Conservation (phyloP, 1,140 invertebrate species). For the Hydropsyche tenuis region DNA sequence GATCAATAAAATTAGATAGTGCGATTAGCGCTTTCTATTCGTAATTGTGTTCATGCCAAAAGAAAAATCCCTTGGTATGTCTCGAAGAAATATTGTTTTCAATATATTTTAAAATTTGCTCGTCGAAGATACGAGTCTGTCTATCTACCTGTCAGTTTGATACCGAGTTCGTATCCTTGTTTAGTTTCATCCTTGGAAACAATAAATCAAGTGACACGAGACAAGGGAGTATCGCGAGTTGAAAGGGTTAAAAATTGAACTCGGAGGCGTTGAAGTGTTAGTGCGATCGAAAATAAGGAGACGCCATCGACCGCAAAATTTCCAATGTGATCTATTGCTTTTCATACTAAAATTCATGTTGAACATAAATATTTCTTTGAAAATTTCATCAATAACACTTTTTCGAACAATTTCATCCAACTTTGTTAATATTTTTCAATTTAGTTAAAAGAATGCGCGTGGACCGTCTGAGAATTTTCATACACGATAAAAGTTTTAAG, state of each 20-base stretch:
- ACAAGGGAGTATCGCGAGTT: slow-evolving; percentile 35
- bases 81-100: too few species aligned
- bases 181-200: slow-evolving; percentile 24
- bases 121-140: too few species aligned
- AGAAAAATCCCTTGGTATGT: too few species aligned
- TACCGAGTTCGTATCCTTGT: slow-evolving; percentile 24
- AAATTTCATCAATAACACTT: too few species aligned
- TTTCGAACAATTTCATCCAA: neutral
- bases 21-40: slow-evolving; percentile 14
- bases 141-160: slow-evolving; percentile 4
- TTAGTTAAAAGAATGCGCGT: neutral
- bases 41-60: neutral
- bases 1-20: slow-evolving; percentile 30
- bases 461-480: slow-evolving; percentile 6
- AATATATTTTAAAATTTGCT: too few species aligned
- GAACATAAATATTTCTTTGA: too few species aligned
- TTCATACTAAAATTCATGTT: too few species aligned
- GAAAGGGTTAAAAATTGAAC: slow-evolving; percentile 38
- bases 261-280: neutral
- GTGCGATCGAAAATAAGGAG: neutral
- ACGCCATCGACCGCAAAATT: slow-evolving; percentile 34
- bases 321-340: slow-evolving; percentile 30
- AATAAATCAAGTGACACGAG: slow-evolving; percentile 47
- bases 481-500: too few species aligned
- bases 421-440: neutral